Base-by-base conservation (phyloP, 1,140 invertebrate genomes). In the Lepidostoma basale region DNA sequence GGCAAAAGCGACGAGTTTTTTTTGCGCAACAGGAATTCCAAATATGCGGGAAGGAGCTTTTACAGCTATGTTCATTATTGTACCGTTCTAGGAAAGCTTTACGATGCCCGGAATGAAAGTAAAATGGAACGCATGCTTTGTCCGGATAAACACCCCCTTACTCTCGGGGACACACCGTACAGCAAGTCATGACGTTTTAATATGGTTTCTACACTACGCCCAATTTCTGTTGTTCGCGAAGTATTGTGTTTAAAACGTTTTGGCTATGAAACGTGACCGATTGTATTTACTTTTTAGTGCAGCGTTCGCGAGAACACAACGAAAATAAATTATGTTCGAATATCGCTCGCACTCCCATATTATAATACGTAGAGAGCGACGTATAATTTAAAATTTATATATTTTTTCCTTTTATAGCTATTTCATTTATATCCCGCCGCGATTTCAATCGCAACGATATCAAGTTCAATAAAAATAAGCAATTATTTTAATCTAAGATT, bases 51-150 rank as follows among this genome's bases (percentile, higher is more conserved):
- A 49, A 39, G 52, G 63, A 66, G 63, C 63, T 66, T 60, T 66
- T 56, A 49, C 63, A 42, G 47, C 63, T 66, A 49, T 56, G 47
- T 66, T 66, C 52, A 66, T 66, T 66, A 66, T 56, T 66, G 49
- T 56, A 26, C 63, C 30, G 30, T 66, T 66, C 63, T 56, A 56
- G 63, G 63, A 66, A 56, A 66, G 36, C 56, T 42, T 42, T 60
- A 22, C 56, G 56, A 42, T 60, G 36, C 23, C 42, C 22, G 39
- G 39, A 23, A 40, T 60, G 56, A 60, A 60, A 60, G 56, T 60
- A 60, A 60, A 60, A 60, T 26, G 33, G 25, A 42, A 39, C 56
- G 22, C 36, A 23, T 42, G 36, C 23, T 60, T 60, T 60, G 36
- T 42, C 39, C 36, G 33, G 4, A 42, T 42, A 28, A 60, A 60